Base-by-base conservation (phyloP, 2,888 invertebrate species). In the Trisateles emortualis region DNA sequence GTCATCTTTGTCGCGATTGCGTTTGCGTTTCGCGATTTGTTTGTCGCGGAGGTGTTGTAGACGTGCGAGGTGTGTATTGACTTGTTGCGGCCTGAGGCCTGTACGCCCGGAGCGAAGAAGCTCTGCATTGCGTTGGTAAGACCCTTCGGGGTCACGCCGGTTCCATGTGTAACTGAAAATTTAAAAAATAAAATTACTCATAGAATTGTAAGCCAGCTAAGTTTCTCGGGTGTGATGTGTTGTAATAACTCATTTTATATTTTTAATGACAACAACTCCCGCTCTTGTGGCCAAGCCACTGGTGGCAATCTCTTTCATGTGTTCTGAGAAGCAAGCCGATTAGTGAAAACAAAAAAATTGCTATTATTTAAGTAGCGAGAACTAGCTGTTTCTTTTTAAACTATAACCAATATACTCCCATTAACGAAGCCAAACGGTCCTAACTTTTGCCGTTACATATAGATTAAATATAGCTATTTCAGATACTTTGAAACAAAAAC, bases 131-230 rank as follows among this genome's bases (percentile, higher is more conserved):
- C 84, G 86, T 19, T 71, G 78, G 83, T 77, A 93, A 0, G 93
- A 92, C 32, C 84, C 88, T 59, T 90, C 90, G 1, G 93, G 93
- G 65, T 93, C 88, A 63, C 83, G 87, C 6, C 91, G 84, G 78
- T 90, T 88, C 90, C 91, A 90, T 59, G 86, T 83, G 81, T 90
- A 93, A 30, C 92, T 93, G 83, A 16, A 83, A 81, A 1, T 3
- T 4, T 11, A 24, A 5, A 24, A 45, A 42, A 46, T 26, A 10
- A 32, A 19, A 26, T 48, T 46, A 11, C 33, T 13, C 13, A n/a
- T n/a, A n/a, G n/a, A n/a, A n/a, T n/a, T n/a, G n/a, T n/a, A n/a
- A n/a, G n/a, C n/a, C n/a, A n/a, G n/a, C n/a, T n/a, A n/a, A n/a
- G n/a, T n/a, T n/a, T n/a, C n/a, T n/a, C n/a, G n/a, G n/a, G n/a